Base-by-base conservation (phyloP, 2,797 vertebrate genomes). In the Allobates femoralis region DNA sequence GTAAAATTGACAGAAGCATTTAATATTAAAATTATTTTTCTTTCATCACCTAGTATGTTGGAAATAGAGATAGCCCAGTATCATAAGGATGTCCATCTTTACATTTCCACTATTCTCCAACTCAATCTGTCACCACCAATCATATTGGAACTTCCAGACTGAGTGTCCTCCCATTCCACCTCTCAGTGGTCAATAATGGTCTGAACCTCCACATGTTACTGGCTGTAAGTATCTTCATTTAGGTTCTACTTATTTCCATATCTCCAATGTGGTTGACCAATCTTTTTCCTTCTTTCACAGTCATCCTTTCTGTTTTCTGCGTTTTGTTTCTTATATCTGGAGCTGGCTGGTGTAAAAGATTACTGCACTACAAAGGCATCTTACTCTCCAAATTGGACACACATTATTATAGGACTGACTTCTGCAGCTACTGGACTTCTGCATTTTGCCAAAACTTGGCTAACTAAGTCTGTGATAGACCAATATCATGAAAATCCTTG, bases 1-100 rank as follows among this genome's bases (percentile, higher is more conserved):
- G 4, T 58, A 6, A 14, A 32, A 30, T 30, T 32, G 62, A 32
- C 14, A 32, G 2, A 1, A 0, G 12, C 3, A 37, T 26, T 50
- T 30, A 3, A 51, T 7, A 21, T 50, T 77, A 10, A 12, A 56
- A 32, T 3, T 15, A 14, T 19, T 21, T 32, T 56, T 23, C 19
- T 28, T 34, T 2, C 16, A 77, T 55, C 2, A 6, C 18, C 21
- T 23, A 34, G 56, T 14, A 3, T 3, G 8, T 62, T 85, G 28
- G 58, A 75, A 30, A 56, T 96, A 1, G 94, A 95, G 89, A 95
- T 95, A 86, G 94, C 95, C 34, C 95, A 95, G 85, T 92, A 93
- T 90, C 94, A 95, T 90, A 91, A 88, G 81, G 92, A 93, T 89
- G 94, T 93, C 3, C 90, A 86, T 37, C 89, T 95, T 53, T 93